phyloP scores from a whole-genome alignment of 2,888 invertebrate genomes.

The Smittia aterrima region DNA sequence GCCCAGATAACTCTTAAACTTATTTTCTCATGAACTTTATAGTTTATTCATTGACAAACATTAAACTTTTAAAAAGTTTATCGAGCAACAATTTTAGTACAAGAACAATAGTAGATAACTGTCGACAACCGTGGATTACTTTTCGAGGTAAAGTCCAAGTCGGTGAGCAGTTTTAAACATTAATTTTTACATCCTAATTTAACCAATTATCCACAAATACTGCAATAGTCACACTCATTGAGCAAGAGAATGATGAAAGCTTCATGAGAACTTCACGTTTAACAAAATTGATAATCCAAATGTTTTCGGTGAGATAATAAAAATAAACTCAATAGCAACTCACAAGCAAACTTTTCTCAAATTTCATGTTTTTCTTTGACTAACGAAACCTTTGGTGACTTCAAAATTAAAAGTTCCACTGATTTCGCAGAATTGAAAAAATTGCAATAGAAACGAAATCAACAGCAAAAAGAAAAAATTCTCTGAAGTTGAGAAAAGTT shows the following conservation, averaged over 20 bases:
- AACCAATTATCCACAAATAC: slow-evolving; percentile 1
- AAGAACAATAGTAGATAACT: slow-evolving; percentile 28
- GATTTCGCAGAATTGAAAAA: background rate
- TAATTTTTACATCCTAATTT: slow-evolving; percentile 37
- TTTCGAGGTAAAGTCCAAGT: background rate
- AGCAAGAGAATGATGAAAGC: background rate
- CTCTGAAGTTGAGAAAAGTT: background rate
- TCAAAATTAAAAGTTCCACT: background rate
- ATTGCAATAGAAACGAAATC: background rate
- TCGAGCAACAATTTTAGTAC: slow-evolving; percentile 36
- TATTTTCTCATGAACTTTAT: slow-evolving; percentile 20
- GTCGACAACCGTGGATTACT: background rate
- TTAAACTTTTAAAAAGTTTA: slow-evolving; percentile 16
- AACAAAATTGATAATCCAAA: background rate
- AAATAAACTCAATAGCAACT: background rate
- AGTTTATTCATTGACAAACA: background rate
- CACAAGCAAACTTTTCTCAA: background rate
- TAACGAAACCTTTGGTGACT: background rate
- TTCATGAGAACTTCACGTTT: background rate
- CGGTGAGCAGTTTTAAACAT: background rate
- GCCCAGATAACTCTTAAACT: slow-evolving; percentile 18
- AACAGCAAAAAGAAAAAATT: background rate
- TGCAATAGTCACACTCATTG: slow-evolving; percentile 26
- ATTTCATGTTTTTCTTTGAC: background rate
- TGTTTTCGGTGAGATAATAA: background rate